Conservation (phyloP, 2,888 invertebrate genomes). For the Ophioninae sp. region DNA sequence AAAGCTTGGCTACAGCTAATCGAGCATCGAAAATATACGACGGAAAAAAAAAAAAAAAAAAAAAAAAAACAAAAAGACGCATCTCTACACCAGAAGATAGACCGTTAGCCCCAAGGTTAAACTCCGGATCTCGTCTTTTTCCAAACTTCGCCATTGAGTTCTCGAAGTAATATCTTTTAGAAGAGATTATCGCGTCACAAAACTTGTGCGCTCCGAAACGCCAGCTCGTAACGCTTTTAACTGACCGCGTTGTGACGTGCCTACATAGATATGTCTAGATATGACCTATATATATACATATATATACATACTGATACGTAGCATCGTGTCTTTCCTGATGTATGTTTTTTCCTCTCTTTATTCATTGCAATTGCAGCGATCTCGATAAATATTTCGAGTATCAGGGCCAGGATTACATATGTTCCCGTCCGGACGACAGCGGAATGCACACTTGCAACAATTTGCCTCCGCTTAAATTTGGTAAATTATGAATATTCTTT, state of each 20-base stretch:
- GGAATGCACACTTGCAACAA: constrained; percentile 96
- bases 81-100: too few relatives aligned
- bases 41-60: too few relatives aligned
- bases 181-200: not conserved
- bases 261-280: not conserved
- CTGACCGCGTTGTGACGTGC: not conserved
- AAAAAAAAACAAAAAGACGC: too few relatives aligned
- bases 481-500: constrained; percentile 67
- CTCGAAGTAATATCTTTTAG: not conserved
- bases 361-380: constrained; percentile 80
- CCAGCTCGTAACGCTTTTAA: not conserved
- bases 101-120: too few relatives aligned
- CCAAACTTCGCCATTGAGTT: not conserved
- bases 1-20: too few relatives aligned
- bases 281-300: constrained; percentile 18
- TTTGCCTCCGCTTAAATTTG: constrained; percentile 87
- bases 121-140: too few relatives aligned
- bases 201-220: not conserved
- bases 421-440: constrained; percentile 94
- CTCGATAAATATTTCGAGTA: constrained; percentile 93
- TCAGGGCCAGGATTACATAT: constrained; percentile 98
- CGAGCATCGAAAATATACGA: too few relatives aligned
- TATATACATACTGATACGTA: not conserved
- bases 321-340: constrained; percentile 32
- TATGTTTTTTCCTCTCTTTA: constrained; percentile 49